Evolutionary conservation across 2,888 invertebrate species (phyloP).

Genomic region (Monochamus alternatus): DNA sequence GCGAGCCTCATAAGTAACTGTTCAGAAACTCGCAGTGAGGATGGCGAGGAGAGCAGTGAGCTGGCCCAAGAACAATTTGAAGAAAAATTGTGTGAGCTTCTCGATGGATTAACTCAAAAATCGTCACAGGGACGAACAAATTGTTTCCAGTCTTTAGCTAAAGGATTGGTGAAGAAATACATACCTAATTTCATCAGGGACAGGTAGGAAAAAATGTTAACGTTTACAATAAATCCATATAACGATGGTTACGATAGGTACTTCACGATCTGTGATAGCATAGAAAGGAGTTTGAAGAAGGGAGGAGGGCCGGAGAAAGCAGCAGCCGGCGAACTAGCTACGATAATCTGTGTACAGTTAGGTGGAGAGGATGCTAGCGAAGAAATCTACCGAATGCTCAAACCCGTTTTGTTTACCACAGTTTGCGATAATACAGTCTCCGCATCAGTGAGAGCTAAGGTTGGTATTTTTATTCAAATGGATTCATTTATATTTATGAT

Average conservation of each 20-base stretch:
- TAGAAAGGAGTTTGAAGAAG: constrained; percentile 86
- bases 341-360: constrained; percentile 88
- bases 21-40: constrained; percentile 81
- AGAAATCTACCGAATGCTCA: constrained; percentile 80
- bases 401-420: constrained; percentile 81
- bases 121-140: constrained; percentile 86
- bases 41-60: constrained; percentile 74
- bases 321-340: constrained; percentile 86
- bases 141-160: constrained; percentile 81
- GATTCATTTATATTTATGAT: too few species aligned
- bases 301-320: constrained; percentile 88
- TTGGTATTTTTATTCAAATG: constrained; percentile 62
- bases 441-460: constrained; percentile 84
- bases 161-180: constrained; percentile 85
- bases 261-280: constrained; percentile 85
- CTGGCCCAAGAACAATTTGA: constrained; percentile 81
- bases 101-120: constrained; percentile 92
- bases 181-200: constrained; percentile 84
- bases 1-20: constrained; percentile 85
- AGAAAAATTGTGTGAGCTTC: constrained; percentile 88
- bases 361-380: constrained; percentile 80
- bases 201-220: constrained; percentile 72
- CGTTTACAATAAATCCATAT: background rate
- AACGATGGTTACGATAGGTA: constrained; percentile 66
- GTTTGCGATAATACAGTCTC: constrained; percentile 85